phyloP scores from a whole-genome alignment of 2,888 invertebrate species.

The Acutogordius australiensis region DNA sequence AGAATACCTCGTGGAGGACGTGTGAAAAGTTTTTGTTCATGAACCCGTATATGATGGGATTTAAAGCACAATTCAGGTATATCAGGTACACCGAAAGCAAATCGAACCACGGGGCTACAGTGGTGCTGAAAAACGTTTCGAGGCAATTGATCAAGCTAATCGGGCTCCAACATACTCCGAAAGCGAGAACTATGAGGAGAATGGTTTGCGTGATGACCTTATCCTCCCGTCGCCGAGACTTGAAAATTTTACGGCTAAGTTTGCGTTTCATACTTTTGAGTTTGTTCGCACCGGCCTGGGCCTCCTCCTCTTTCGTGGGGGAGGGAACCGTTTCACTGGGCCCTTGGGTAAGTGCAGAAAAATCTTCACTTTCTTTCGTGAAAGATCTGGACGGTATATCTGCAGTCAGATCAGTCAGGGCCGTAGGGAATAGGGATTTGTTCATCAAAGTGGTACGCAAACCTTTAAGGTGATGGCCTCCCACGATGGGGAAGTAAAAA shows the following conservation, averaged over 20 bases:
- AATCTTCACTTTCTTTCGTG: not conserved
- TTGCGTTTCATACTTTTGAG: not conserved
- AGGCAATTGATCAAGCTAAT: not conserved
- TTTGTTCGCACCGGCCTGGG: too few relatives aligned
- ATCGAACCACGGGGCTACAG: not conserved
- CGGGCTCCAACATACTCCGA: not conserved
- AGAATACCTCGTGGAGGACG: not conserved
- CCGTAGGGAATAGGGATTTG: too few relatives aligned
- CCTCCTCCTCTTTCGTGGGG: not conserved
- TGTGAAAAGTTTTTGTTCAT: not conserved
- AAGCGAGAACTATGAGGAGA: not conserved
- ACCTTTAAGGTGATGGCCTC: not conserved
- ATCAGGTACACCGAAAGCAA: not conserved
- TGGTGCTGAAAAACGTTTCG: not conserved
- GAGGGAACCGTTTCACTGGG: not conserved
- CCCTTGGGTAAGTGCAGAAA: not conserved
- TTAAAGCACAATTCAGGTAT: not conserved
- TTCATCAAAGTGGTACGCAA: too few relatives aligned
- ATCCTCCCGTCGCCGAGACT: not conserved
- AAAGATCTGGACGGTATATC: not conserved
- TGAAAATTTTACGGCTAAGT: not conserved
- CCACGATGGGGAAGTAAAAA: too few relatives aligned
- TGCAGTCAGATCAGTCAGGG: too few relatives aligned
- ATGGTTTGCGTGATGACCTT: not conserved
- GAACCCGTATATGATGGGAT: constrained; percentile 1